These are phyloP conservation scores for Carduelis carduelis DNA, from an alignment of 2,797 vertebrate genomes.

Conservation along the genomic window DNA sequence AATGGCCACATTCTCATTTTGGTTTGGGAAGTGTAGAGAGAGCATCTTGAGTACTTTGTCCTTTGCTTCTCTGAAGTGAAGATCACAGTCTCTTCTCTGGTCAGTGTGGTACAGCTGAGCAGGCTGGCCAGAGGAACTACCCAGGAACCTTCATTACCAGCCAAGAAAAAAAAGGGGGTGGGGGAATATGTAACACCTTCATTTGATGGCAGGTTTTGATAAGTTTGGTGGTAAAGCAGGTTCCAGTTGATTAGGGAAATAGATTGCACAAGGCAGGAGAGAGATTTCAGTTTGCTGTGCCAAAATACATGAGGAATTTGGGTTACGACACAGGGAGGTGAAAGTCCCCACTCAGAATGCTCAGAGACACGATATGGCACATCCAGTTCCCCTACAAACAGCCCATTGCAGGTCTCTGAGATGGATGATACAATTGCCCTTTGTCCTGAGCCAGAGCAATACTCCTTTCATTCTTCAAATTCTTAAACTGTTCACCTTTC, in stretches of 20 bases:
- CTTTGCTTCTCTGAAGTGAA: background rate
- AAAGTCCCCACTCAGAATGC: background rate
- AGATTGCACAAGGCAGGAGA: background rate
- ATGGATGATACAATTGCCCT: background rate
- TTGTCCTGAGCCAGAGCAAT: background rate
- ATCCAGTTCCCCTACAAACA: background rate
- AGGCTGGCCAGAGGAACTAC: background rate
- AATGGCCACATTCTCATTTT: background rate
- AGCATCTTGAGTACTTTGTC: background rate
- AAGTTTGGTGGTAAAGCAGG: background rate
- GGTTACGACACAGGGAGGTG: background rate
- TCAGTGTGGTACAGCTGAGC: background rate
- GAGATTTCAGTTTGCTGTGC: background rate
- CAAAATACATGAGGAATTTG: background rate
- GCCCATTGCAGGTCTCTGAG: background rate
- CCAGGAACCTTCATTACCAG: background rate
- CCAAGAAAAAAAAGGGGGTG: background rate
- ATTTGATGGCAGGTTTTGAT: background rate
- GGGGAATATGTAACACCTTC: background rate
- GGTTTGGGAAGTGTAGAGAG: background rate
- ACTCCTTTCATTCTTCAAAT: conserved; percentile 9
- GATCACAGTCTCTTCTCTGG: background rate
- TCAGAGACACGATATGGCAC: background rate
- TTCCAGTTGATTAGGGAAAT: background rate
- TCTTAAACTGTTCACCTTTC: conserved; percentile 29